These are phyloP conservation scores for Chloroclystis v-ata DNA, from an alignment of 2,888 invertebrate species.

Conservation along the genomic window DNA sequence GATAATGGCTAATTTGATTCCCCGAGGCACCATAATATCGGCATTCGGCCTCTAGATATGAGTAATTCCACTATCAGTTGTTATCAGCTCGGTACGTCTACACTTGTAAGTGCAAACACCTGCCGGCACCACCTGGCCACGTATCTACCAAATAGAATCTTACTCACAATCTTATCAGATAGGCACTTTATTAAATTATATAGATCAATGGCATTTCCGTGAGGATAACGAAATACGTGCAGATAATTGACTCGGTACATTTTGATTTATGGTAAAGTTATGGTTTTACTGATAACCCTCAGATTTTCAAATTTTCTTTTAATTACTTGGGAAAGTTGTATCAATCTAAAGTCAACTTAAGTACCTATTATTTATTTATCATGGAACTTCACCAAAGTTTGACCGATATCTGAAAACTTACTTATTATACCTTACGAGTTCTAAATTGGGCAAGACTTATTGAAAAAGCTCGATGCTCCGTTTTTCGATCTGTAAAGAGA, in stretches of 20 bases:
- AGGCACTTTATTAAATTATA: not conserved
- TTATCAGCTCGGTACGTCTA: constrained; percentile 62
- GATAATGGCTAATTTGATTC: not conserved
- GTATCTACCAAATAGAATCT: constrained; percentile 33
- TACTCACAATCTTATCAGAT: constrained; percentile 30
- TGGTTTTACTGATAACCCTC: too few relatives aligned
- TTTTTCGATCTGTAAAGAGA: too few relatives aligned
- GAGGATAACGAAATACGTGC: not conserved
- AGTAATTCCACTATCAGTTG: constrained; percentile 37
- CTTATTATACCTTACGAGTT: too few relatives aligned
- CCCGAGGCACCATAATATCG: not conserved
- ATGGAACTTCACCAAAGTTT: too few relatives aligned
- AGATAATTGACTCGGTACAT: not conserved
- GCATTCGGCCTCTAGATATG: constrained; percentile 17
- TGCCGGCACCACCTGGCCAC: constrained; percentile 61
- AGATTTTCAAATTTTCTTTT: too few relatives aligned
- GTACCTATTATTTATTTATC: too few relatives aligned
- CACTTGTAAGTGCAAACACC: constrained; percentile 70
- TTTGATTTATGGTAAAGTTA: too few relatives aligned
- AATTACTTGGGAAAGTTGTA: too few relatives aligned
- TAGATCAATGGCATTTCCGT: not conserved
- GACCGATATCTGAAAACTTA: too few relatives aligned
- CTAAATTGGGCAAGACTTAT: too few relatives aligned
- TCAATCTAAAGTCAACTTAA: too few relatives aligned
- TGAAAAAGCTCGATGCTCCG: too few relatives aligned